Evolutionary conservation across 2,797 vertebrate species (phyloP).

Genomic region (Myotis pilosus): DNA sequence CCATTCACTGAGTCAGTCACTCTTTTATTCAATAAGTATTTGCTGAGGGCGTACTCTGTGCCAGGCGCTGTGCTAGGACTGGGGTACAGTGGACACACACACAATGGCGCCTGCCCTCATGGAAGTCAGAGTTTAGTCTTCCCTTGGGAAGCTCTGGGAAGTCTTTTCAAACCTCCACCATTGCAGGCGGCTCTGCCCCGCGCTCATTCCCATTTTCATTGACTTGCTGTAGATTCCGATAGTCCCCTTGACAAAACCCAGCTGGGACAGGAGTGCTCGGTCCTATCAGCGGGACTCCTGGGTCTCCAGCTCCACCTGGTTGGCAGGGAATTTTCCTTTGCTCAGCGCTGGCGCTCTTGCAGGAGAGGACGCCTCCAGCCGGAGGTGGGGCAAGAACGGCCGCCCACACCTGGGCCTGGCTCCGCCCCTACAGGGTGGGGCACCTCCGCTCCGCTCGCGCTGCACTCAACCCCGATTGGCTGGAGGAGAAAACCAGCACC

Average conservation of each 20-base stretch:
- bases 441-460: background rate
- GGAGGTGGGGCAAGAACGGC: background rate
- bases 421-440: background rate
- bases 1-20: too few relatives aligned
- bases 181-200: too few relatives aligned
- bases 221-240: background rate
- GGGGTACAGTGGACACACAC: too few relatives aligned
- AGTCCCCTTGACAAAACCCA: background rate
- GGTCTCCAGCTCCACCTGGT: background rate
- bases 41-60: too few relatives aligned
- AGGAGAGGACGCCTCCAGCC: background rate
- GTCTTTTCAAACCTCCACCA: too few relatives aligned
- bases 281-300: background rate
- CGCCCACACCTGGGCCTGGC: background rate
- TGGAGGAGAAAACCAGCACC: background rate
- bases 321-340: background rate
- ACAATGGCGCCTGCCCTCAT: too few relatives aligned
- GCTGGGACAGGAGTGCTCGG: background rate
- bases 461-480: background rate
- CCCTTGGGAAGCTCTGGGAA: too few relatives aligned
- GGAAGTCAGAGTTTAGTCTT: too few relatives aligned
- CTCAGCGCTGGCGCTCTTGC: background rate
- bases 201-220: background rate
- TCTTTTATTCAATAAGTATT: too few relatives aligned
- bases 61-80: too few relatives aligned